Conservation (phyloP, 2,888 invertebrate genomes). For the Eupeodes luniger region DNA sequence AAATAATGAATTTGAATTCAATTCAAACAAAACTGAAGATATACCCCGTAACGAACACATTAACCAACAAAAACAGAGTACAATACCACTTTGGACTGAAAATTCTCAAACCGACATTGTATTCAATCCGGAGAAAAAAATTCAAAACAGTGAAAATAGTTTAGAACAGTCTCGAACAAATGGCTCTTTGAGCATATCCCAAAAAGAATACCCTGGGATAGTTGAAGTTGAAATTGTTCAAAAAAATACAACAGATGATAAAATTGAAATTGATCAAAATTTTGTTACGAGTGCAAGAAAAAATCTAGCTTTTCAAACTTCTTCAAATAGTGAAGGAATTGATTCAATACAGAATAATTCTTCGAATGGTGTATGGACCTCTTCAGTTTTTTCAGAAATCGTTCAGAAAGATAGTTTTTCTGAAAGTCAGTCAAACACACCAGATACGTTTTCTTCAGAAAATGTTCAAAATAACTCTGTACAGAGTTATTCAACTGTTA, state of each 20-base stretch:
- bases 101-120: not conserved
- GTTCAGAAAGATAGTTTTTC: not conserved
- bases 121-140: not conserved
- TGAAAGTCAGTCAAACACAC: not conserved
- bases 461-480: not conserved
- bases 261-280: not conserved
- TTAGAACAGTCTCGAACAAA: too few relatives aligned
- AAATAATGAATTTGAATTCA: not conserved
- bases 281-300: not conserved
- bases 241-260: not conserved
- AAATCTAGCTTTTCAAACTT: not conserved
- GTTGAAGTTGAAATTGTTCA: not conserved
- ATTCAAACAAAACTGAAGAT: not conserved
- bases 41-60: not conserved
- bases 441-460: not conserved
- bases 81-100: not conserved
- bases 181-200: too few relatives aligned
- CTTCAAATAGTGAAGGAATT: not conserved
- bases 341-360: not conserved
- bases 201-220: not conserved
- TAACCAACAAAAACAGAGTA: not conserved
- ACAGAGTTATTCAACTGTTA: not conserved
- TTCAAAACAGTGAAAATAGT: too few relatives aligned
- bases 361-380: not conserved
- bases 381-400: slow-evolving; percentile 5